Evolutionary conservation across 2,888 invertebrate genomes (phyloP).

Genomic region (Catocala sponsa): DNA sequence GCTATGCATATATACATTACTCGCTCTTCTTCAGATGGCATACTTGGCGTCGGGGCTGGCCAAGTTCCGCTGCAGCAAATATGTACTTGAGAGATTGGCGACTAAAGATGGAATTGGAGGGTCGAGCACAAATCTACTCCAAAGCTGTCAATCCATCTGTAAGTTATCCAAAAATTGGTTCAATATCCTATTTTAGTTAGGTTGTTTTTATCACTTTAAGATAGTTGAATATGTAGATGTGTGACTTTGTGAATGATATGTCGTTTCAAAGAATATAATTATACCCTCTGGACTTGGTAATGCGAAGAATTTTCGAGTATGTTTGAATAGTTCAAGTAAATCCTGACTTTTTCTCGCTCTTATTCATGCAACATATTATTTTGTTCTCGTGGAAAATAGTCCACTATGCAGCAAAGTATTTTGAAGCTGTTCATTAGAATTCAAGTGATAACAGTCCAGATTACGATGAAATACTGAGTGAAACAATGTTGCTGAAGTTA

Average conservation of each 20-base stretch:
- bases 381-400: neutral
- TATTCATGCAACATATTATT: neutral
- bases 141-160: slow-evolving; percentile 78
- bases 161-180: slow-evolving; percentile 34
- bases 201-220: neutral
- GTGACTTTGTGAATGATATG: no score
- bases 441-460: slow-evolving; percentile 10
- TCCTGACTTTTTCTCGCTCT: no score
- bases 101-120: slow-evolving; percentile 79
- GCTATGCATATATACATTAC: no score
- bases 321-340: no score
- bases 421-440: slow-evolving; percentile 10
- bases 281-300: no score
- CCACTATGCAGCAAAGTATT: neutral
- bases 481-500: slow-evolving; percentile 23
- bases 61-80: slow-evolving; percentile 78
- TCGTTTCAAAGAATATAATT: no score
- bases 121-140: slow-evolving; percentile 77
- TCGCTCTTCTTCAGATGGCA: slow-evolving; percentile 76
- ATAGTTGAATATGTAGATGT: neutral
- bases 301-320: no score
- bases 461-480: slow-evolving; percentile 17
- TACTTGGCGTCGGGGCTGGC: slow-evolving; percentile 82
- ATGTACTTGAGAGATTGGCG: slow-evolving; percentile 84
- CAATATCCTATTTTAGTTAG: neutral